Base-by-base conservation (phyloP, 2,113 vertebrate species). In the Lepidothrix coronata region DNA sequence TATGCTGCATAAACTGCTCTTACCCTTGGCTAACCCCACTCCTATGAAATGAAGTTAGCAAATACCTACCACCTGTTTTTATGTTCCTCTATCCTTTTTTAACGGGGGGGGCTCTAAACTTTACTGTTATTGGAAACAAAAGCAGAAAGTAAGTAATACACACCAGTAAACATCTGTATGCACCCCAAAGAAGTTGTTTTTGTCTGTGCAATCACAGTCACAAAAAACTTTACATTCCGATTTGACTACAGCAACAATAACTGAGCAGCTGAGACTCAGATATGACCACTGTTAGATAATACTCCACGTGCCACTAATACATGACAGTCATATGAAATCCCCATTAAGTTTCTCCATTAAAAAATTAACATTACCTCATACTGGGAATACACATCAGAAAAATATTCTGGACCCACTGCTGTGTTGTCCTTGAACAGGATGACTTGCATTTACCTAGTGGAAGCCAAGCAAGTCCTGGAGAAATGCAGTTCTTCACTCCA, bases 221-320 rank as follows among this genome's bases (percentile, higher is more conserved):
- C 31, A 67, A 62, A 71, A 91, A 54, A 31, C 31, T 6, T 39
- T 44, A 16, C 22, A 4, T 41, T 54, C 20, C 71, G 3, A 6
- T 51, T 71, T 82, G 33, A 35, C 27, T 83, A 37, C 4, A 76
- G 27, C n/a, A 82, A 22, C 20, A 73, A 61, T 46, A 89, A 27
- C 8, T 20, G 19, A 81, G 28, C 51, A 37, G 25, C 11, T 75
- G 15, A 59, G 37, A 37, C 2, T 7, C 33, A 90, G 12, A 35
- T 46, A 51, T 23, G 27, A n/a, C 39, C 16, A 43, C 24, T 54
- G 18, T 43, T 52, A 25, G 0, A 0, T 58, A 73, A 63, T 46
- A n/a, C 1, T 3, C 14, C 15, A n/a, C 1, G 0, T 46, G 31
- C 25, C 20, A 55, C 41, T 62, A 63, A 8, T 24, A 58, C 5